Percentiles rank a stretch among this genome's conserved stretches.
Evolutionary conservation across 2,888 invertebrate genomes (phyloP).

Genomic region (Cyclophora punctaria): DNA sequence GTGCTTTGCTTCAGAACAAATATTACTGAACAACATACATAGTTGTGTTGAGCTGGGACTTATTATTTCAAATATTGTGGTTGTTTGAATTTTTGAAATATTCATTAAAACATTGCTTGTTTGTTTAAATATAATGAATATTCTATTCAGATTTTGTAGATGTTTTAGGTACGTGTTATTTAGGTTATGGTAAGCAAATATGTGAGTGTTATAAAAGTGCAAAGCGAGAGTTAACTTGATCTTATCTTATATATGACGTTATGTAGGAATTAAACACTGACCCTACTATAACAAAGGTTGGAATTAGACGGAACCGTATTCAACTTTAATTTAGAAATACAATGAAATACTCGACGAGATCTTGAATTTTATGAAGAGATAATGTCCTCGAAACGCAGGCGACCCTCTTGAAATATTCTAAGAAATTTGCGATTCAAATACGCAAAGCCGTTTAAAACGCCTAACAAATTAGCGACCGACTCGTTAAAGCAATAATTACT

Average conservation of each 20-base stretch:
- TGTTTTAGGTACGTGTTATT: too few relatives aligned
- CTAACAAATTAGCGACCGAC: constrained; percentile 74
- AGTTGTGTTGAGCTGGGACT: too few relatives aligned
- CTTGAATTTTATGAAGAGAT: constrained; percentile 74
- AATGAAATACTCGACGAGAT: constrained; percentile 63
- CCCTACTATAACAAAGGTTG: constrained; percentile 21
- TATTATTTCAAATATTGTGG: too few relatives aligned
- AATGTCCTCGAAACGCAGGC: constrained; percentile 68
- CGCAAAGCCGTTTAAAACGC: constrained; percentile 74
- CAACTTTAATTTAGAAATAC: constrained; percentile 59
- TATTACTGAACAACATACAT: neutral
- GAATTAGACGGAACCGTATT: constrained; percentile 33
- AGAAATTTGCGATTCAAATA: constrained; percentile 75
- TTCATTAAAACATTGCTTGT: too few relatives aligned
- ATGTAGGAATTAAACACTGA: constrained; percentile 6
- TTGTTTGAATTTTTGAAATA: too few relatives aligned
- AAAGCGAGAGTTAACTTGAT: too few relatives aligned
- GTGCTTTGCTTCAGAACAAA: neutral
- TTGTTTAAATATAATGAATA: too few relatives aligned
- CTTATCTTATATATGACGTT: too few relatives aligned
- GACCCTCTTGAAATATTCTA: constrained; percentile 72
- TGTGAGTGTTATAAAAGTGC: too few relatives aligned
- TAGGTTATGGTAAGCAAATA: too few relatives aligned
- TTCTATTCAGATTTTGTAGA: too few relatives aligned
- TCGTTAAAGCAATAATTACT: constrained; percentile 73